Conservation (phyloP, 2,113 vertebrate species). For the Chinchilla lanigera region DNA sequence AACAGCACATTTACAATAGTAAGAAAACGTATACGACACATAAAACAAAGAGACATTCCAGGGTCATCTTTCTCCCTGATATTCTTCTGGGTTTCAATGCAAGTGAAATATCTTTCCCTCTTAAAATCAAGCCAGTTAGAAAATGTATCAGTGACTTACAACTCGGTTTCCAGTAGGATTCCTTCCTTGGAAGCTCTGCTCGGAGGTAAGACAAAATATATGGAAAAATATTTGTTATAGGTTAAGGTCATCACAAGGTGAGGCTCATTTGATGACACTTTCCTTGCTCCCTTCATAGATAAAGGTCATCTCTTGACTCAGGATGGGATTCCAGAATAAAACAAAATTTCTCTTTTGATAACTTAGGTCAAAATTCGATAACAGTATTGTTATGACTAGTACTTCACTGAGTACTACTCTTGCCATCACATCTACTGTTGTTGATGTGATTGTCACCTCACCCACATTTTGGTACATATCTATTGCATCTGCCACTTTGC, state of each 20-base stretch:
- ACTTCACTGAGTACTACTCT: rapidly evolving
- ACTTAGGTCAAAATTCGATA: not conserved
- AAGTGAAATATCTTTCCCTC: not conserved
- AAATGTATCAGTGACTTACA: not conserved
- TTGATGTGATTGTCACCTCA: not conserved
- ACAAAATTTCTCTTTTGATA: not conserved
- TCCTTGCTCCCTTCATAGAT: not conserved
- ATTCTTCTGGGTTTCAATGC: not conserved
- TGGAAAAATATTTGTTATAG: not conserved
- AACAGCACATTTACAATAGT: not conserved
- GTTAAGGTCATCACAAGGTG: not conserved
- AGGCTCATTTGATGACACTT: slow-evolving; percentile 7
- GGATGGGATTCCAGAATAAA: not conserved
- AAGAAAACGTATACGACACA: not conserved
- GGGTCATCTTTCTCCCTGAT: not conserved
- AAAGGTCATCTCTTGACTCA: not conserved
- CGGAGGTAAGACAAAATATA: not conserved
- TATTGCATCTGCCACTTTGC: not conserved
- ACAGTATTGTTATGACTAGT: not conserved
- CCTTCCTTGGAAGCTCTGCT: not conserved
- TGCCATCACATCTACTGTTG: not conserved
- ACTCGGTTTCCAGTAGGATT: not conserved
- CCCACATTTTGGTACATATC: not conserved
- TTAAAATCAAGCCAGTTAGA: not conserved
- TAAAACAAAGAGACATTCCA: not conserved